Conservation (phyloP, 2,797 vertebrate species). For the Kryptopterus vitreolus region DNA sequence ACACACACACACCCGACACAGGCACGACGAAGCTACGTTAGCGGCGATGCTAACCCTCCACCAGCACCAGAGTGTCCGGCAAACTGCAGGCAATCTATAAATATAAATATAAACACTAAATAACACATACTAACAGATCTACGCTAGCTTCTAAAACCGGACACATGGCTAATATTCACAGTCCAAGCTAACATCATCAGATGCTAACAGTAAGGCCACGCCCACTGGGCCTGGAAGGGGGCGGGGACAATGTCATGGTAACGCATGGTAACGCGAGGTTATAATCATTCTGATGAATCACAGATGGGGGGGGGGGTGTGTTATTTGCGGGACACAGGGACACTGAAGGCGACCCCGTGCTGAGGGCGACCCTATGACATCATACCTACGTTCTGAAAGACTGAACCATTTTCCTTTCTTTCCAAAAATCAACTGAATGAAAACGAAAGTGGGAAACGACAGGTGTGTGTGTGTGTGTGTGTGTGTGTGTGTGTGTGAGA, state of each 20-base stretch:
- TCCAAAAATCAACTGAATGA: neutral
- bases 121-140: neutral
- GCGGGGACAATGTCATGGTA: neutral
- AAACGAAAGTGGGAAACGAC: neutral
- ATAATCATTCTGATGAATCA: neutral
- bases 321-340: too few species aligned
- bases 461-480: neutral
- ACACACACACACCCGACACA: constrained; percentile 24
- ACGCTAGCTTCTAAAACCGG: neutral
- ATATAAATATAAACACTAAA: neutral
- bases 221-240: too few species aligned
- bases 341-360: too few species aligned
- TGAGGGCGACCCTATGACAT: too few species aligned
- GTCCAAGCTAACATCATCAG: neutral
- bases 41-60: constrained; percentile 16
- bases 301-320: too few species aligned
- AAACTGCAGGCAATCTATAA: neutral
- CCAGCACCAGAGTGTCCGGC: constrained; percentile 56
- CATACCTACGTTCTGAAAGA: neutral
- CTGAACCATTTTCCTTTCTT: neutral
- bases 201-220: neutral
- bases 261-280: neutral
- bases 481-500: too few species aligned
- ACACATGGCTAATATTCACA: neutral
- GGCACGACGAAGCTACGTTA: neutral